Conservation (phyloP, 2,113 vertebrate species). For the Cyprinodon tularosa region DNA sequence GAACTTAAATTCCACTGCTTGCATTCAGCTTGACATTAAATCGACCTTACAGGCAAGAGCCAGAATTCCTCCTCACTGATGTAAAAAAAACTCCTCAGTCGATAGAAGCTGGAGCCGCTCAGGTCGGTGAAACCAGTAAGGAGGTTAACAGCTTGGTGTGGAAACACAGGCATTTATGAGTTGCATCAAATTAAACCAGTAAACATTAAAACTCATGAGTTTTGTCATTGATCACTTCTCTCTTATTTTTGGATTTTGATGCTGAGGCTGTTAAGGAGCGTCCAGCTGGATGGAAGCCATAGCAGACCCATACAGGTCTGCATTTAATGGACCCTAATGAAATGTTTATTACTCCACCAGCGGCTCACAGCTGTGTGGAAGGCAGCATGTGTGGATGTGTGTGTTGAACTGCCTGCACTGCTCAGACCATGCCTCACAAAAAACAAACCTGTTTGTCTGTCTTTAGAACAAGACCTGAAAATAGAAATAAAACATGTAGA, state of each 20-base stretch:
- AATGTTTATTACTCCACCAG: slow-evolving; percentile 18
- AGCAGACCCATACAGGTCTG: slow-evolving; percentile 4
- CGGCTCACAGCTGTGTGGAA: background rate
- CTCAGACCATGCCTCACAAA: background rate
- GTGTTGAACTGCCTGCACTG: background rate
- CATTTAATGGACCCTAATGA: slow-evolving; percentile 4
- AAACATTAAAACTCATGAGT: too few relatives aligned
- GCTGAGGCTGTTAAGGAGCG: background rate
- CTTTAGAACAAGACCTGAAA: slow-evolving; percentile 3
- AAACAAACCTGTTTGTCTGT: background rate
- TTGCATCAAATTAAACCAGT: too few relatives aligned
- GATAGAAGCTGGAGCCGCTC: too few relatives aligned
- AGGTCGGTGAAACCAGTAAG: too few relatives aligned
- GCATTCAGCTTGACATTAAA: too few relatives aligned
- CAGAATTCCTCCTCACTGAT: too few relatives aligned
- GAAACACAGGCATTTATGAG: too few relatives aligned
- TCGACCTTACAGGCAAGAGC: too few relatives aligned
- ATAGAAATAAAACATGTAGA: slow-evolving; percentile 24
- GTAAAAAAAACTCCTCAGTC: too few relatives aligned
- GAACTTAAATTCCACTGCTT: too few relatives aligned
- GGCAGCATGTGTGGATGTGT: background rate
- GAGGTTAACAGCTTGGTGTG: too few relatives aligned
- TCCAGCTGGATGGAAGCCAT: slow-evolving; percentile 15
- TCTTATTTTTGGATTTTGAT: background rate
- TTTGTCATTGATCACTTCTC: background rate